phyloP scores from a whole-genome alignment of 1,140 invertebrate genomes.

The Diabrotica undecimpunctata region DNA sequence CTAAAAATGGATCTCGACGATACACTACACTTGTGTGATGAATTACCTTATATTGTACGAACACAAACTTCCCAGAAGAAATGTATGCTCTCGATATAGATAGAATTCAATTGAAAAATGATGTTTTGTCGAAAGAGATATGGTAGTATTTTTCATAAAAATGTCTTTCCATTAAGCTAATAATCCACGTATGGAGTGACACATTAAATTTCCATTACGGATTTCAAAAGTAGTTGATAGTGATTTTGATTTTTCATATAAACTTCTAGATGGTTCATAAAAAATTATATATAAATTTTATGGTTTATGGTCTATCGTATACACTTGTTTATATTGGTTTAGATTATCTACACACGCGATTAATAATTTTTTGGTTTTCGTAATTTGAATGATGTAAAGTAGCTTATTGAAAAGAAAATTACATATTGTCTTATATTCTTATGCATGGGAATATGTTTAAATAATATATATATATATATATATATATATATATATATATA shows the following conservation, averaged over 20 bases:
- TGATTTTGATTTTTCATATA: neutral
- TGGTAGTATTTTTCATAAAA: neutral
- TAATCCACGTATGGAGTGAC: neutral
- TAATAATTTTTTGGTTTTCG: too few species aligned
- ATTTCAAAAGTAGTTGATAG: neutral
- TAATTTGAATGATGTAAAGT: too few species aligned
- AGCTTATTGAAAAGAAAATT: too few species aligned
- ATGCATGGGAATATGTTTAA: too few species aligned
- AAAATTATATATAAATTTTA: too few species aligned
- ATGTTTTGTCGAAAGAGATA: neutral
- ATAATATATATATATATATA: too few species aligned
- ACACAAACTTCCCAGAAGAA: neutral
- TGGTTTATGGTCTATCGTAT: too few species aligned
- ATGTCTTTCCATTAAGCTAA: conserved; percentile 2
- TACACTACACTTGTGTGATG: neutral
- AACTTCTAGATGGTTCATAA: too few species aligned
- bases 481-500: too few species aligned
- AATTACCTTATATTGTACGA: neutral
- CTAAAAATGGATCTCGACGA: neutral
- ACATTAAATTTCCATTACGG: neutral
- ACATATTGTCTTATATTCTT: too few species aligned
- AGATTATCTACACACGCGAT: too few species aligned
- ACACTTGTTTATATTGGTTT: too few species aligned
- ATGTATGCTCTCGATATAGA: conserved; percentile 1
- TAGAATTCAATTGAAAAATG: conserved; percentile 3